Conservation (phyloP, 2,797 vertebrate genomes). For the Rhinatrema bivittatum region DNA sequence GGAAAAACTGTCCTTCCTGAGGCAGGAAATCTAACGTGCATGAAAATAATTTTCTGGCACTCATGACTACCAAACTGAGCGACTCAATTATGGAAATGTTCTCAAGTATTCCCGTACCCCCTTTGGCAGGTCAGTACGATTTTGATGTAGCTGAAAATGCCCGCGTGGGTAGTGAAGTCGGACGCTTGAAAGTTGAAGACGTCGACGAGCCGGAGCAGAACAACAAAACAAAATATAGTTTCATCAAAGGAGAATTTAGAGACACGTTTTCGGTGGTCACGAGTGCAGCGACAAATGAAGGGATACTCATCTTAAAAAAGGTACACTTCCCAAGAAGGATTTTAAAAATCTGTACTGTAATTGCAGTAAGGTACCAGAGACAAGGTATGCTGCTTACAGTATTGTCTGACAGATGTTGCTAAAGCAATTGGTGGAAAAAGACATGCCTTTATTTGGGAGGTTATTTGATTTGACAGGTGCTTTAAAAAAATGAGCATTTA, state of each 20-base stretch:
- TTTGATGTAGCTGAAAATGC: slow-evolving; percentile 72
- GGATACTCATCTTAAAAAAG: slow-evolving; percentile 73
- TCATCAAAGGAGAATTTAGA: slow-evolving; percentile 45
- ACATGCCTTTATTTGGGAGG: too few relatives aligned
- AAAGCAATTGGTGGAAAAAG: too few relatives aligned
- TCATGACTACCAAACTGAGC: too few relatives aligned
- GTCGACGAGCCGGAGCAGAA: slow-evolving; percentile 78
- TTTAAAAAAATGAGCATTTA: too few relatives aligned
- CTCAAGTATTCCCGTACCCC: slow-evolving; percentile 2
- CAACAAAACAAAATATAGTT: slow-evolving; percentile 70
- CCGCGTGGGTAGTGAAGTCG: slow-evolving; percentile 58
- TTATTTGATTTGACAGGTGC: too few relatives aligned
- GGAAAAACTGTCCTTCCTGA: too few relatives aligned
- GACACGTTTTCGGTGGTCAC: slow-evolving; percentile 58
- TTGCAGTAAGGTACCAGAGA: too few relatives aligned
- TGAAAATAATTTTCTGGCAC: too few relatives aligned
- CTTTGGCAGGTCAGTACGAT: slow-evolving; percentile 59
- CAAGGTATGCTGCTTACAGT: too few relatives aligned
- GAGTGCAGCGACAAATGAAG: slow-evolving; percentile 61
- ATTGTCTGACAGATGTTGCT: too few relatives aligned
- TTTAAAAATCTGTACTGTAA: too few relatives aligned
- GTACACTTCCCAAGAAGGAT: slow-evolving; percentile 41
- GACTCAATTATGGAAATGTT: neutral
- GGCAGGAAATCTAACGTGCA: too few relatives aligned
- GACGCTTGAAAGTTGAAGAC: slow-evolving; percentile 69